These are phyloP conservation scores for Pinna nobilis DNA, from an alignment of 1,140 invertebrate species.

Conservation along the genomic window DNA sequence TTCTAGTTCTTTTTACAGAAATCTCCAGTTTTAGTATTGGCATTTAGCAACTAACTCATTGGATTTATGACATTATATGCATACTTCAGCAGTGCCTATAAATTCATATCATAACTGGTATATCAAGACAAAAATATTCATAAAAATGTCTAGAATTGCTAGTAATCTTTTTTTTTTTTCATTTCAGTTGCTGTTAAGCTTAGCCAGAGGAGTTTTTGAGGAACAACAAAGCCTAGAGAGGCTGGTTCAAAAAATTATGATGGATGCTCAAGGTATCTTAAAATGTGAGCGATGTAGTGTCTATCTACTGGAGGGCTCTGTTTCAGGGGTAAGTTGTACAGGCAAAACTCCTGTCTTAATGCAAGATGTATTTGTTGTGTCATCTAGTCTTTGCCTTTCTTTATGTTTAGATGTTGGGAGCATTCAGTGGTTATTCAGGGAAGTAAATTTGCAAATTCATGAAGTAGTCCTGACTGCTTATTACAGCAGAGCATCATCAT, in stretches of 20 bases:
- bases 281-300: conserved; percentile 93
- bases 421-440: background rate
- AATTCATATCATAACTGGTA: too few relatives aligned
- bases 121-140: background rate
- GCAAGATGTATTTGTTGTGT: background rate
- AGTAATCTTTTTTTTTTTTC: background rate
- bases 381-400: background rate
- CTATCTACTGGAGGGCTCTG: conserved; percentile 61
- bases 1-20: too few relatives aligned
- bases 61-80: too few relatives aligned
- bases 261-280: conserved; percentile 91
- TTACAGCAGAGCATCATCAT: background rate
- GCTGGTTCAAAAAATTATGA: conserved; percentile 96
- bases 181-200: conserved; percentile 84
- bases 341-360: background rate
- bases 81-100: too few relatives aligned
- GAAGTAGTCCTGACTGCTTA: background rate
- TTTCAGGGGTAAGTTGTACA: conserved; percentile 32
- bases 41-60: too few relatives aligned
- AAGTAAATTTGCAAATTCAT: background rate
- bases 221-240: conserved; percentile 95
- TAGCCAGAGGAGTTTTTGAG: conserved; percentile 92
- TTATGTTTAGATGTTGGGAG: background rate
- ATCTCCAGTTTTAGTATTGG: too few relatives aligned
- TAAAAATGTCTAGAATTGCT: background rate